Evolutionary conservation across 2,113 vertebrate genomes (phyloP).

Genomic region (Capreolus pygargus): DNA sequence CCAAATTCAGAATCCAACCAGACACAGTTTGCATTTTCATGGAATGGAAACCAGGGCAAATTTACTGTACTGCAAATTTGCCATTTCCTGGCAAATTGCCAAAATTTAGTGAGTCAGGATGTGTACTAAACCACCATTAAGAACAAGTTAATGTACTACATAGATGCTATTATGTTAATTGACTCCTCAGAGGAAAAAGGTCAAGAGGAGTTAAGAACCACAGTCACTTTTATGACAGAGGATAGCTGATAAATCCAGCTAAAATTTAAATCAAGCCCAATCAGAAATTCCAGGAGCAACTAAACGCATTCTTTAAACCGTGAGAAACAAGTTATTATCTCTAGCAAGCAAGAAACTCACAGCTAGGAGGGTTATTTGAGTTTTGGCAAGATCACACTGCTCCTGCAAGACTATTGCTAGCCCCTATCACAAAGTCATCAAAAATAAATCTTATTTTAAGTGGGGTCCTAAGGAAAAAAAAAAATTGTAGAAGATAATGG

Average conservation of each 20-base stretch:
- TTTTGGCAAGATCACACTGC: background rate
- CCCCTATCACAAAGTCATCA: background rate
- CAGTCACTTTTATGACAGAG: background rate
- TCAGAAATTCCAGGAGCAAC: background rate
- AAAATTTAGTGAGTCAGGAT: background rate
- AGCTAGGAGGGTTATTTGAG: background rate
- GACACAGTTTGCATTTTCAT: background rate
- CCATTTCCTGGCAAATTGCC: background rate
- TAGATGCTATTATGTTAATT: background rate
- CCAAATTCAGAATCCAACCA: background rate
- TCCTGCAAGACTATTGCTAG: background rate
- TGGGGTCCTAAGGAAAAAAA: background rate
- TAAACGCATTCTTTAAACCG: background rate
- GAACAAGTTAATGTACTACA: background rate
- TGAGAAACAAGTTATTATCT: background rate
- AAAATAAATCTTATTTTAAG: constrained; percentile 24
- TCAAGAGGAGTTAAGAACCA: background rate
- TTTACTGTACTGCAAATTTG: background rate
- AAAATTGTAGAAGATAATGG: background rate
- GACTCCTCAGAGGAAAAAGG: background rate
- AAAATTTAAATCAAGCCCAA: background rate
- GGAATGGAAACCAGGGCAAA: background rate
- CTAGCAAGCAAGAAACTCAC: background rate
- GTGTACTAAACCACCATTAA: background rate
- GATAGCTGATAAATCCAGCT: background rate